Conservation (phyloP, 2,797 vertebrate species). For the Ctenopoma kingsleyae region DNA sequence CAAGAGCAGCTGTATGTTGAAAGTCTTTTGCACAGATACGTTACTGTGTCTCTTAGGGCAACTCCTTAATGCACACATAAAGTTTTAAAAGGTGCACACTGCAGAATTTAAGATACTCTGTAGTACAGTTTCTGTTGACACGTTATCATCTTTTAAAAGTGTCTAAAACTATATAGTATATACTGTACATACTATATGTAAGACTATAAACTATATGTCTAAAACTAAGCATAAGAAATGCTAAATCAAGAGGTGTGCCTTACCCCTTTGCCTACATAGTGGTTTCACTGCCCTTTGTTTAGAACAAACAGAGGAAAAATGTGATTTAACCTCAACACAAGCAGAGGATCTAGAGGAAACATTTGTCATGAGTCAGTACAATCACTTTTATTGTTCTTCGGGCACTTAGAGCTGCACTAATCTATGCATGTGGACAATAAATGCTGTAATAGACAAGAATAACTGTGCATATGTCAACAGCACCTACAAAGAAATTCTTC, state of each 20-base stretch:
- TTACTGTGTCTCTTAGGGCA: constrained; percentile 2
- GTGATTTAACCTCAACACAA: constrained; percentile 35
- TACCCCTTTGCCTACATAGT: constrained; percentile 35
- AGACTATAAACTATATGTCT: too few species aligned
- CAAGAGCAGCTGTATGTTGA: too few species aligned
- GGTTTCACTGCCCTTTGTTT: constrained; percentile 35
- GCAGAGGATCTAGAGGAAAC: constrained; percentile 35
- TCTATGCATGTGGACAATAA: constrained; percentile 18
- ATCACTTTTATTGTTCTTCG: constrained; percentile 39
- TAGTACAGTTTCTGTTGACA: neutral
- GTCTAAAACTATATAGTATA: constrained; percentile 8
- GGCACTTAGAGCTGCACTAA: constrained; percentile 15
- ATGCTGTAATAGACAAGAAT: neutral
- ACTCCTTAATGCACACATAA: neutral
- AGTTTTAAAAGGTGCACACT: neutral
- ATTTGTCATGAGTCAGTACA: constrained; percentile 44
- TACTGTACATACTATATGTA: too few species aligned
- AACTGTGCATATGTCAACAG: constrained; percentile 3
- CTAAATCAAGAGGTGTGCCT: constrained; percentile 23
- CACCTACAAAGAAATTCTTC: constrained; percentile 19
- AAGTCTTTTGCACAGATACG: neutral
- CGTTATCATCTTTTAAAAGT: constrained; percentile 33
- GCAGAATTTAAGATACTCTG: constrained; percentile 1
- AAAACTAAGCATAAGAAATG: constrained; percentile 2
- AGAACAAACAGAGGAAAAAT: constrained; percentile 24